Percentiles rank a stretch among this genome's conserved stretches.
Conservation (phyloP, 2,888 invertebrate genomes). For the Diplazon laetatorius region DNA sequence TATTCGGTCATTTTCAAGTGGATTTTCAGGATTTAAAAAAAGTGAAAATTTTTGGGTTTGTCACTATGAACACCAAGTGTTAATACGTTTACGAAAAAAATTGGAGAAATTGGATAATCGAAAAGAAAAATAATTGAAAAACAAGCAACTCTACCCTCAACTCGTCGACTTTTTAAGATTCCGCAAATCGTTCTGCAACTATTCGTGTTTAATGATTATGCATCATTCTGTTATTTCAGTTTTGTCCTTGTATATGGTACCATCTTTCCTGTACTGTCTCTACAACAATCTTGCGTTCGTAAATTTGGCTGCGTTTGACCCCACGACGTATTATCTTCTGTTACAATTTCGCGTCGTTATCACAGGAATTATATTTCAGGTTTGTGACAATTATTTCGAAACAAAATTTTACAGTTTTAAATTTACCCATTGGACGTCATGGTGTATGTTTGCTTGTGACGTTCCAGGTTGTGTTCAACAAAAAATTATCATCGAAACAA, state of each 20-base stretch:
- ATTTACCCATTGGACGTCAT: no score
- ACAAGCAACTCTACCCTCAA: no score
- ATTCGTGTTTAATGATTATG: background rate
- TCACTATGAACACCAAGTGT: no score
- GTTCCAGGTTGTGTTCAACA: conserved; percentile 92
- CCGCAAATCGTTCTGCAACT: conserved; percentile 6
- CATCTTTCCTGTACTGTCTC: conserved; percentile 94
- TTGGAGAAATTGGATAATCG: no score
- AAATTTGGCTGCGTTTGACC: conserved; percentile 95
- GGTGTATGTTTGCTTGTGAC: conserved; percentile 35
- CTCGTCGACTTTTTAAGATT: conserved; percentile 66
- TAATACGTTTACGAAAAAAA: no score
- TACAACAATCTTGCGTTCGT: conserved; percentile 97
- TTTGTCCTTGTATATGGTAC: conserved; percentile 92
- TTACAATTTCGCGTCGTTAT: conserved; percentile 96
- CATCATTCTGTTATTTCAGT: conserved; percentile 85
- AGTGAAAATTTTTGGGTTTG: no score
- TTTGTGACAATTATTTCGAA: conserved; percentile 81
- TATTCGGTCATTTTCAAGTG: no score
- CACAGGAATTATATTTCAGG: conserved; percentile 96
- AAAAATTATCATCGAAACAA: conserved; percentile 90
- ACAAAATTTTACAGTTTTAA: background rate
- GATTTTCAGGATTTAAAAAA: no score
- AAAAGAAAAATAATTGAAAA: no score
- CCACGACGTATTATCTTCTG: conserved; percentile 95